A percentile compares a stretch with the other conserved stretches of the same genome.
Evolutionary conservation across 2,888 invertebrate species (phyloP).

Genomic region (Campopleginae sp.): DNA sequence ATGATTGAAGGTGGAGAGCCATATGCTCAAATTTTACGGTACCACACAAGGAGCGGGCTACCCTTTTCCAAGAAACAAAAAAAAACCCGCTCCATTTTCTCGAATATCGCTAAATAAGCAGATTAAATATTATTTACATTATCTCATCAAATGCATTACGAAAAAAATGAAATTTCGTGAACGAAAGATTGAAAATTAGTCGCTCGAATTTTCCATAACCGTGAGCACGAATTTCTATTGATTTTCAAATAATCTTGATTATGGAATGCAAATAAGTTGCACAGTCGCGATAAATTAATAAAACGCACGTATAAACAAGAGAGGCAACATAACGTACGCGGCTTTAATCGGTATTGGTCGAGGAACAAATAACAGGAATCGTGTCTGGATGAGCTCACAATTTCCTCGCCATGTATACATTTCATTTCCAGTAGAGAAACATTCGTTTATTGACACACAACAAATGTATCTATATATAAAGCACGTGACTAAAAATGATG

Average conservation of each 20-base stretch:
- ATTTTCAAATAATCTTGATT: neutral
- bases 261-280: neutral
- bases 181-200: neutral
- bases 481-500: conserved; percentile 14
- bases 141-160: neutral
- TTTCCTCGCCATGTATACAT: conserved; percentile 53
- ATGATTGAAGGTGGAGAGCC: conserved; percentile 35
- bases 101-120: neutral
- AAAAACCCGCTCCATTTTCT: neutral
- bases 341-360: conserved; percentile 66
- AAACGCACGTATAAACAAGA: neutral
- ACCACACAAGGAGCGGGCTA: conserved; percentile 1
- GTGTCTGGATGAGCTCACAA: conserved; percentile 81
- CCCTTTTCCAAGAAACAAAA: neutral
- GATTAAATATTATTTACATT: neutral
- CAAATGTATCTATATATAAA: neutral
- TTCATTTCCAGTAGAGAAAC: conserved; percentile 18
- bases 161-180: neutral
- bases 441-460: neutral
- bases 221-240: too few species aligned
- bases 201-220: too few species aligned
- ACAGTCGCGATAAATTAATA: neutral
- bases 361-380: conserved; percentile 83
- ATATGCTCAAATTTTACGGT: conserved; percentile 57
- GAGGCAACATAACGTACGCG: neutral